Percentiles rank a stretch among this genome's conserved stretches.
These are phyloP conservation scores for Eurytoma adleriae DNA, from an alignment of 2,888 invertebrate genomes.

Conservation along the genomic window DNA sequence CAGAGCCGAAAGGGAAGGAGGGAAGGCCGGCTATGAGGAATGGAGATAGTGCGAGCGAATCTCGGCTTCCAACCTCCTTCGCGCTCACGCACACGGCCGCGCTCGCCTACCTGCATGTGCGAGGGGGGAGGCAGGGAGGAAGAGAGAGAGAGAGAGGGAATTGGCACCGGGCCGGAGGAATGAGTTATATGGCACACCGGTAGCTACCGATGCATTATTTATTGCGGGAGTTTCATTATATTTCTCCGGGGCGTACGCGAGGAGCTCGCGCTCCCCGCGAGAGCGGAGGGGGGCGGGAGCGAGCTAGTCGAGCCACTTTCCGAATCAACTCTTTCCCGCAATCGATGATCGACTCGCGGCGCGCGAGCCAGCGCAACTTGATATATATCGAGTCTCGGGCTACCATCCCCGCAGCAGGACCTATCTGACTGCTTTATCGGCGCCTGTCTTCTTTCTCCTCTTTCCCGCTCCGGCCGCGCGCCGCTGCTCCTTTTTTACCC, in stretches of 20 bases:
- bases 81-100: background rate
- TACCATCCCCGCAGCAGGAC: background rate
- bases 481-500: background rate
- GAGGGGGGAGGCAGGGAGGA: conserved; percentile 47
- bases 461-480: conserved; percentile 15
- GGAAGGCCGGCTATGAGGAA: conserved; percentile 39
- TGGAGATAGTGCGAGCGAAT: conserved; percentile 44
- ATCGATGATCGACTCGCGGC: conserved; percentile 50
- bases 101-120: background rate
- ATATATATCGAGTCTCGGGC: conserved; percentile 42
- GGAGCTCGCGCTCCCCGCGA: background rate
- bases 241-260: conserved; percentile 63
- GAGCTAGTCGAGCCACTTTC: conserved; percentile 56
- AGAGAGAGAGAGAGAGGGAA: conserved; percentile 57
- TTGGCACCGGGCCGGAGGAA: conserved; percentile 66
- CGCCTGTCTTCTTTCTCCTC: conserved; percentile 48
- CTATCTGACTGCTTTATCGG: conserved; percentile 57
- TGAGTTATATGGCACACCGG: conserved; percentile 74
- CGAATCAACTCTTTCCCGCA: conserved; percentile 52
- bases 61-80: conserved; percentile 9
- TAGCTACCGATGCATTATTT: conserved; percentile 75
- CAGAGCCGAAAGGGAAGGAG: conserved; percentile 51
- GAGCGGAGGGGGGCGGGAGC: background rate
- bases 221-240: conserved; percentile 75
- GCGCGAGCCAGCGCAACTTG: background rate